Evolutionary conservation across 2,888 invertebrate species (phyloP), one percentile per base, ranked within the genome.

Genomic region (Hirudinaria manillensis): DNA sequence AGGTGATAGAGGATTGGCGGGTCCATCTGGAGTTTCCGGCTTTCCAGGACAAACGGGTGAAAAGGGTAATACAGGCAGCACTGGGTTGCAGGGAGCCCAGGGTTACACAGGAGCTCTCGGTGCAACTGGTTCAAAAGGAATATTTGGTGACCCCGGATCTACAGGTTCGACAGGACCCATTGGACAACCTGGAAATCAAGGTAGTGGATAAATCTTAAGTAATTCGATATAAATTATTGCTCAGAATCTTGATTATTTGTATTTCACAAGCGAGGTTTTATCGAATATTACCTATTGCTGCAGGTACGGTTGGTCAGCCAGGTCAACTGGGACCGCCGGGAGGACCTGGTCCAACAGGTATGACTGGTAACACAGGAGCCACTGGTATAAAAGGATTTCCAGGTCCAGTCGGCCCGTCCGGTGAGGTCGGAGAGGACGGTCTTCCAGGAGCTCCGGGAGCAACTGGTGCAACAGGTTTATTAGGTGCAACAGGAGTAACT

Each of bases 391-490:
- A 24, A 24, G 73, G 73, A 4, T 16, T 38, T 68, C 21, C 27
- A 21, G 77, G 77, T 24, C 61, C 75, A 27, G 24, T 13, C 13
- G 77, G 77, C 27, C 38, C 55, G 27, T 38, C 55, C 32, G 77
- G 77, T 45, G 45, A 27, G 2, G 29, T n/a, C 13, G 71, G 71
- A 27, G 71, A 71, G 21, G 61, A 29, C 16, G 76, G 72, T 38
- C 68, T 36, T 27, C 72, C 72, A 76, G 67, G 61, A 32, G 34
- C 75, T n/a, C 51, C 72, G 10, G 78, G 78, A 21, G 38, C n/a
- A 24, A 36, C 16, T 32, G 73, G 73, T 24, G 65, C 56, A 3
- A 73, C 73, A 38, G 73, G 73, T 13, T 27, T 21, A 61, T 38
- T n/a, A 34, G 78, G 78, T 19, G 55, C 34, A 34, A 45, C n/a